Conservation (phyloP, 1,140 invertebrate species). For the Babylonia areolata region DNA sequence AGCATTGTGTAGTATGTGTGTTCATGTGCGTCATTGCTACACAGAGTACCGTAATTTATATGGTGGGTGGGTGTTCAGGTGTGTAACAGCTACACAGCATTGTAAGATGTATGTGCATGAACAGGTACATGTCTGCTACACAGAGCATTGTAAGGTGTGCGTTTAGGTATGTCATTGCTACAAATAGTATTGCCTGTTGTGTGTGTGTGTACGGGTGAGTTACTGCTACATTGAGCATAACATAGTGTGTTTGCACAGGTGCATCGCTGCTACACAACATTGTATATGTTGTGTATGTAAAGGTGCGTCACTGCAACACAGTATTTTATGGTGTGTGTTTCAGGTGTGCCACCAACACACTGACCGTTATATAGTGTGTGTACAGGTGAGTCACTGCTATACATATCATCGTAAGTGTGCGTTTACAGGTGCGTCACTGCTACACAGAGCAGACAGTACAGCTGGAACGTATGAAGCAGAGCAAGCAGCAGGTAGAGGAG, state of each 20-base stretch:
- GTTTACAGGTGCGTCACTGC: slow-evolving; percentile 31
- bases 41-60: no score
- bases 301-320: no score
- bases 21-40: no score
- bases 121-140: no score
- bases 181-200: neutral
- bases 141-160: no score
- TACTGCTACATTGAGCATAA: no score
- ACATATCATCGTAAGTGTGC: neutral
- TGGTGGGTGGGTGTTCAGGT: no score
- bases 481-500: slow-evolving; percentile 2
- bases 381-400: neutral
- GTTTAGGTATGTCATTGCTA: neutral
- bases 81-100: no score
- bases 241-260: neutral
- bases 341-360: slow-evolving; percentile 30
- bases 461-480: slow-evolving; percentile 1
- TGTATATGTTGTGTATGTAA: no score
- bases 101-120: no score
- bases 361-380: neutral
- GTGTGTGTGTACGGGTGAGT: neutral
- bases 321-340: no score
- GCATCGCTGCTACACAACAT: neutral
- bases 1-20: no score
- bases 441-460: slow-evolving; percentile 23